Evolutionary conservation across 1,140 invertebrate species (phyloP), one percentile per base, ranked within the genome.

Genomic region (Macrosteles quadrilineatus): DNA sequence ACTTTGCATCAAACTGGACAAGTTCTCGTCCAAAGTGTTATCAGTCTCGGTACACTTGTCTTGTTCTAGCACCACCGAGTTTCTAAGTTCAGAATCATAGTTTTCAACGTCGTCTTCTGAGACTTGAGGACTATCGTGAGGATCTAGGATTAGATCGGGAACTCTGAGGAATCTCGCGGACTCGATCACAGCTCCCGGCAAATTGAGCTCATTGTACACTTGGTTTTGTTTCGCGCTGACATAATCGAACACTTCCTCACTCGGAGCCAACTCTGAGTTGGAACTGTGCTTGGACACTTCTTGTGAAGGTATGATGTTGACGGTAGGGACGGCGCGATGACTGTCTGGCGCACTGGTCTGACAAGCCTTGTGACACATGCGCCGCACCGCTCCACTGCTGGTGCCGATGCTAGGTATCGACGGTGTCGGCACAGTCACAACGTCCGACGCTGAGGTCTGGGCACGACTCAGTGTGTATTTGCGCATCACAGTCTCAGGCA

Each of bases 401-500:
- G 63, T 40, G 63, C 45, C 47, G 27, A 23, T 30, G 23, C 57
- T 64, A 1, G 66, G 59, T 0, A 63, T 68, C 55, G 68, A 43
- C 17, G 63, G 50, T 67, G 67, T 69, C 4, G 71, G 66, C 40
- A 50, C 65, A 19, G 55, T 66, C 19, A 64, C 68, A 1, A 53
- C n/a, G 17, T 53, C 72, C 25, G 53, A 62, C 19, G 64, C 59
- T 27, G 67, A 65, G 19, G 73, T 69, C 14, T 68, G 59, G 3
- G 47, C 40, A 17, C 70, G 43, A 4, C 53, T 64, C 29, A 77
- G 69, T n/a, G 72, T 67, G 50, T 75, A 77, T 29, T 73, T 73
- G 30, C 76, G 64, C 76, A 77, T 77, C 12, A 77, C 73, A n/a
- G 72, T 71, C 65, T 77, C 76, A 19, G 76, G 76, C 62, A 77